phyloP scores from a whole-genome alignment of 2,797 vertebrate species.

The Geotria australis region DNA sequence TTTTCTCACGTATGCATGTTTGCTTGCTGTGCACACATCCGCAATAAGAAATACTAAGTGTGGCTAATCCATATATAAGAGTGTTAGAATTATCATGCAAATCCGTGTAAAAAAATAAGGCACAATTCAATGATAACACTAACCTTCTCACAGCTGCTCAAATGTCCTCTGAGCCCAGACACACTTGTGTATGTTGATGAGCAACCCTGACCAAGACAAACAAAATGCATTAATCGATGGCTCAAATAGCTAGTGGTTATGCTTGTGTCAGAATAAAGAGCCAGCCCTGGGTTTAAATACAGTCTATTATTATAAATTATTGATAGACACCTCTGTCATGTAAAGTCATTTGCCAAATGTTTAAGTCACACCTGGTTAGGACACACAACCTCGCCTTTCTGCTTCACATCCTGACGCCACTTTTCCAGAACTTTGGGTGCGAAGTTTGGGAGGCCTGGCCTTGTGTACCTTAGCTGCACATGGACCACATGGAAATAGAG shows the following conservation, averaged over 20 bases:
- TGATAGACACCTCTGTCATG: too few species aligned
- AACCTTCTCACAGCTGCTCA: conserved; percentile 27
- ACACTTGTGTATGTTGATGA: conserved; percentile 50
- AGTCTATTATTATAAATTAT: too few species aligned
- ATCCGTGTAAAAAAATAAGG: background rate
- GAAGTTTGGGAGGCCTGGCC: conserved; percentile 58
- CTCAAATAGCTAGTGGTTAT: too few species aligned
- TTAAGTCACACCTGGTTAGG: conserved; percentile 33
- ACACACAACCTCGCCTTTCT: conserved; percentile 51
- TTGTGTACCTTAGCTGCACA: conserved; percentile 46
- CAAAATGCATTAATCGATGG: background rate
- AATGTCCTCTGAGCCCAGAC: conserved; percentile 64
- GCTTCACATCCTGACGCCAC: conserved; percentile 71
- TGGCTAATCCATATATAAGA: background rate
- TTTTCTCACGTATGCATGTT: background rate
- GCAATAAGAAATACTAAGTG: background rate
- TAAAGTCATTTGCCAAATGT: too few species aligned
- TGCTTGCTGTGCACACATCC: background rate
- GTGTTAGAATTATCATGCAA: background rate
- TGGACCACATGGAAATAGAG: too few species aligned
- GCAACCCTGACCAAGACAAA: conserved; percentile 15
- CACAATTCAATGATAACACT: background rate
- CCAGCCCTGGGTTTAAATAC: conserved; percentile 13
- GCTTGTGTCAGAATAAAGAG: too few species aligned
- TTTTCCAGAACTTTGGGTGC: conserved; percentile 68